These are phyloP conservation scores for Ephialtes manifestator DNA, from an alignment of 2,888 invertebrate genomes.

Conservation along the genomic window DNA sequence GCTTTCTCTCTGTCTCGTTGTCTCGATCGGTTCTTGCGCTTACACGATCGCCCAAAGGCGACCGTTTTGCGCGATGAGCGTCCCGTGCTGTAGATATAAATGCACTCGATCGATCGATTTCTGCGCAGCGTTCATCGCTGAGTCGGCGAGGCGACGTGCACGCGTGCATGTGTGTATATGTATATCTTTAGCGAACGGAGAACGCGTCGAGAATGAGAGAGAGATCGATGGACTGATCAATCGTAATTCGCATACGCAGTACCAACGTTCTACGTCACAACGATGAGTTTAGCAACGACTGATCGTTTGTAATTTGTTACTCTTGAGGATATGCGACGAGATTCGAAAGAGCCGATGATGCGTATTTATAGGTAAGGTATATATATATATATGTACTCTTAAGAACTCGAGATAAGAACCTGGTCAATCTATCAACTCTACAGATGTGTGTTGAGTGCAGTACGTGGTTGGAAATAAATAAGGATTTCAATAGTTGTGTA, in stretches of 20 bases:
- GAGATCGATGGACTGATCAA: constrained; percentile 67
- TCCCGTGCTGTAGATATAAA: constrained; percentile 43
- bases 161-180: constrained; percentile 7
- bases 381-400: not conserved
- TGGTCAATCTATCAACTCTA: constrained; percentile 29
- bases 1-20: constrained; percentile 53
- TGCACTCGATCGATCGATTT: constrained; percentile 42
- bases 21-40: constrained; percentile 59
- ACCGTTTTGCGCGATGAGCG: constrained; percentile 59
- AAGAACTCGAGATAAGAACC: constrained; percentile 17
- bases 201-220: constrained; percentile 28
- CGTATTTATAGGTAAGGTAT: constrained; percentile 12
- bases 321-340: constrained; percentile 39
- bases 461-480: not conserved
- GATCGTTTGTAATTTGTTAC: constrained; percentile 60
- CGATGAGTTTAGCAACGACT: constrained; percentile 58
- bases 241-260: constrained; percentile 54
- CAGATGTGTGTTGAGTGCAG: not conserved
- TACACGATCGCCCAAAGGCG: constrained; percentile 51
- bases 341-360: constrained; percentile 30
- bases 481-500: not conserved
- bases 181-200: constrained; percentile 24
- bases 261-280: constrained; percentile 27
- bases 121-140: constrained; percentile 8
- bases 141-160: not conserved